Evolutionary conservation across 2,113 vertebrate genomes (phyloP).

Genomic region (Colaptes auratus): DNA sequence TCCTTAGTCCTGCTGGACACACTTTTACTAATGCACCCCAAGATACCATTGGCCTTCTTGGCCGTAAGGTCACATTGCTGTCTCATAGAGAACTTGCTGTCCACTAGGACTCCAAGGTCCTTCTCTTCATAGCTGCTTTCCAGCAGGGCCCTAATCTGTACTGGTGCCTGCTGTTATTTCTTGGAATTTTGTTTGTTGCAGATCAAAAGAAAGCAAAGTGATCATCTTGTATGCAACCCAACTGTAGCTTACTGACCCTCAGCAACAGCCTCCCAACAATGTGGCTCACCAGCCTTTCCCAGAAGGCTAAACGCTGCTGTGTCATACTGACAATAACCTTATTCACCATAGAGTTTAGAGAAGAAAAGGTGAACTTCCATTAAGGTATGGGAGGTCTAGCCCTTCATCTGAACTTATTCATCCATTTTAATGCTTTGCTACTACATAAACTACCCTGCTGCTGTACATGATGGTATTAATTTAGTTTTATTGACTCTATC

Average conservation of each 20-base stretch:
- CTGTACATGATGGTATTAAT: background rate
- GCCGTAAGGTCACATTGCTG: no score
- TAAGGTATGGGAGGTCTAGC: background rate
- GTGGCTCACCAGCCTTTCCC: background rate
- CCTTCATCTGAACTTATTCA: background rate
- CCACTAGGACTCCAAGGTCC: no score
- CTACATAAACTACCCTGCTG: background rate
- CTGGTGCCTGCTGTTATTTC: background rate
- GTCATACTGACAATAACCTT: background rate
- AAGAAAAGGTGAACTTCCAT: background rate
- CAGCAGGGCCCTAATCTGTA: no score
- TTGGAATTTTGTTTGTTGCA: background rate
- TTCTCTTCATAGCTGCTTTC: no score
- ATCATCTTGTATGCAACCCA: background rate
- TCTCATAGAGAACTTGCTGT: no score
- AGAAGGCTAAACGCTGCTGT: background rate
- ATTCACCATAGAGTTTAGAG: background rate
- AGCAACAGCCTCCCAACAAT: background rate
- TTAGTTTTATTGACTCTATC: constrained; percentile 11
- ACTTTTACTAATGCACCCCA: no score
- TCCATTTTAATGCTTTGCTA: background rate
- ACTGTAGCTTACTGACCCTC: background rate
- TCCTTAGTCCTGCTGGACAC: no score
- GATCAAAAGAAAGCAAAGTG: background rate
- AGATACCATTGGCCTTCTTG: no score